Evolutionary conservation across 2,797 vertebrate species (phyloP).

Genomic region (Chromis chromis): DNA sequence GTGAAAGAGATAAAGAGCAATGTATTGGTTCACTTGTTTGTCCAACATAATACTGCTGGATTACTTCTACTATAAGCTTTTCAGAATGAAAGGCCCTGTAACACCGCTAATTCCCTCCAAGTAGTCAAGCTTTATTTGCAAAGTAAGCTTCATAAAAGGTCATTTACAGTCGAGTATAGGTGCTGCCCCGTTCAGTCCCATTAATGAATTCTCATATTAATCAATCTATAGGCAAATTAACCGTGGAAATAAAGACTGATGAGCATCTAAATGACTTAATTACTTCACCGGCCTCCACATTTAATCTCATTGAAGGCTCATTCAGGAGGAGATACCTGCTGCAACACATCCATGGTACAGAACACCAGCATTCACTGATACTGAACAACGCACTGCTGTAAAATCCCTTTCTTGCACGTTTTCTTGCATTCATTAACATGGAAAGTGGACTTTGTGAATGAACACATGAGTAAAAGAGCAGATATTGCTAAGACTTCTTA

Average conservation of each 20-base stretch:
- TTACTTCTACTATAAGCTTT: background rate
- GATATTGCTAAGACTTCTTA: background rate
- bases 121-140: slow-evolving; percentile 39
- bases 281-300: slow-evolving; percentile 11
- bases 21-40: background rate
- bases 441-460: background rate
- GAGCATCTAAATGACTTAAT: slow-evolving; percentile 50
- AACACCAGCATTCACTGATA: background rate
- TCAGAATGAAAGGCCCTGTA: slow-evolving; percentile 2
- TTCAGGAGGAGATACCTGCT: slow-evolving; percentile 13
- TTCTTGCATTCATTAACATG: slow-evolving; percentile 2
- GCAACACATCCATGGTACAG: background rate
- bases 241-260: slow-evolving; percentile 57
- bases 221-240: slow-evolving; percentile 59
- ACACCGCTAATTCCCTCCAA: slow-evolving; percentile 22
- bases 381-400: background rate
- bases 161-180: slow-evolving; percentile 28
- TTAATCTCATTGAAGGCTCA: slow-evolving; percentile 36
- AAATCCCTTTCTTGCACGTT: background rate
- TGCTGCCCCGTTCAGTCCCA: slow-evolving; percentile 36
- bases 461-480: background rate
- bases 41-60: background rate
- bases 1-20: background rate
- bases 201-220: slow-evolving; percentile 52
- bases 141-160: slow-evolving; percentile 21